Evolutionary conservation across 1,140 invertebrate genomes (phyloP).

Genomic region (Drosophila teissieri): DNA sequence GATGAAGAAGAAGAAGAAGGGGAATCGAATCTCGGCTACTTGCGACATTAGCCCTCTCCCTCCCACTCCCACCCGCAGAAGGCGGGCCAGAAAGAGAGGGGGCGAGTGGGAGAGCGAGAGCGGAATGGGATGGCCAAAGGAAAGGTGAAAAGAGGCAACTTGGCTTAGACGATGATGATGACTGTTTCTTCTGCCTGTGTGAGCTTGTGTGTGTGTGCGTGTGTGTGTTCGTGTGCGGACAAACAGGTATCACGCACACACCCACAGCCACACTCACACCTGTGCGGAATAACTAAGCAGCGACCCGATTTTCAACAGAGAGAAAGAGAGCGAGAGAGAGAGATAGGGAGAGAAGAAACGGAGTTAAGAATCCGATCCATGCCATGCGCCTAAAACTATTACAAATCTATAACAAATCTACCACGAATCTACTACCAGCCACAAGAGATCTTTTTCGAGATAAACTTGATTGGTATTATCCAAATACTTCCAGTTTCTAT

Average conservation of each 20-base stretch:
- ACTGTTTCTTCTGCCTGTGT: slow-evolving; percentile 5
- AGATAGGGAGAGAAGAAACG: slow-evolving; percentile 24
- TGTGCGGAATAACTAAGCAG: slow-evolving; percentile 73
- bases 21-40: slow-evolving; percentile 32
- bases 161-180: slow-evolving; percentile 53
- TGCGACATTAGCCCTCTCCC: slow-evolving; percentile 18
- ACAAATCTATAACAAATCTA: slow-evolving; percentile 35
- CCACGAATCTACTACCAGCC: background rate
- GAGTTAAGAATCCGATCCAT: slow-evolving; percentile 30
- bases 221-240: slow-evolving; percentile 16
- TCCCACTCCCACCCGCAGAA: slow-evolving; percentile 12
- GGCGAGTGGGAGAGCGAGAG: slow-evolving; percentile 45
- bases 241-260: slow-evolving; percentile 60
- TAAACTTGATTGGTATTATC: background rate
- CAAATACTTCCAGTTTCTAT: background rate
- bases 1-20: slow-evolving; percentile 41
- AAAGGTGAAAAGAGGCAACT: slow-evolving; percentile 77
- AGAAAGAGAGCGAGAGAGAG: slow-evolving; percentile 12
- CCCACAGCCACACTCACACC: slow-evolving; percentile 34
- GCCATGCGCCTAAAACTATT: slow-evolving; percentile 35
- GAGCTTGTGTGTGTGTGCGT: slow-evolving; percentile 25
- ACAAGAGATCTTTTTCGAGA: background rate
- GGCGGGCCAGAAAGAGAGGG: background rate
- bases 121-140: slow-evolving; percentile 60
- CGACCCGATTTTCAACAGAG: slow-evolving; percentile 65